These are phyloP conservation scores for Calyptommatus sinebrachiatus DNA, from an alignment of 2,113 vertebrate species.

Conservation along the genomic window DNA sequence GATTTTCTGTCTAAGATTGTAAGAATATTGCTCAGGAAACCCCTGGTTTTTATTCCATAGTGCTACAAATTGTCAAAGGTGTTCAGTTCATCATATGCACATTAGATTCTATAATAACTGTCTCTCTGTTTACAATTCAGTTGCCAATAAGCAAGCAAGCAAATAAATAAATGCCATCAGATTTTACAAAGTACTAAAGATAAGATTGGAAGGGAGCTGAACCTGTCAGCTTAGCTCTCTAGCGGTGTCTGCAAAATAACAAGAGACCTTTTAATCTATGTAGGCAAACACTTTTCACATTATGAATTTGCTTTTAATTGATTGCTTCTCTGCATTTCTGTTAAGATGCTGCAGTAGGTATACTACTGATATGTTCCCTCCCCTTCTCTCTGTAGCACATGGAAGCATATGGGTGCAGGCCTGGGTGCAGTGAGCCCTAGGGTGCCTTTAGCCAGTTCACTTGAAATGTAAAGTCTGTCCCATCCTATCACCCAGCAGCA, in stretches of 20 bases:
- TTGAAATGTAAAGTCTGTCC: slow-evolving; percentile 77
- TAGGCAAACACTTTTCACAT: slow-evolving; percentile 14
- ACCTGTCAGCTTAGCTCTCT: not conserved
- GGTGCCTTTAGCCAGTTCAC: slow-evolving; percentile 79
- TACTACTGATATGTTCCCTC: slow-evolving; percentile 27
- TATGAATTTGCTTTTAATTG: slow-evolving; percentile 27
- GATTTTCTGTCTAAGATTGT: slow-evolving; percentile 6
- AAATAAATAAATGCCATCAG: not conserved
- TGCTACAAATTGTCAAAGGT: slow-evolving; percentile 25
- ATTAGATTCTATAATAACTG: slow-evolving; percentile 8
- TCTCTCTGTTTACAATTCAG: slow-evolving; percentile 10
- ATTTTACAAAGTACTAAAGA: slow-evolving; percentile 7
- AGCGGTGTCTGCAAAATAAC: not conserved
- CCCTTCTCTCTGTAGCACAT: slow-evolving; percentile 44
- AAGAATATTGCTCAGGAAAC: slow-evolving; percentile 10
- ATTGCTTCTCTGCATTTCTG: slow-evolving; percentile 38
- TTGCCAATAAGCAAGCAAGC: not conserved
- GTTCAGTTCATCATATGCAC: slow-evolving; percentile 1
- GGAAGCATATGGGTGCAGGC: slow-evolving; percentile 75
- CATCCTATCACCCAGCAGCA: slow-evolving; percentile 79
- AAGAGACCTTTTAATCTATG: not conserved
- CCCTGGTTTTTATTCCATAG: slow-evolving; percentile 17
- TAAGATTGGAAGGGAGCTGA: not conserved
- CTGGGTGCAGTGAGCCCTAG: slow-evolving; percentile 62
- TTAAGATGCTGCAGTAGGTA: slow-evolving; percentile 15